phyloP scores from a whole-genome alignment of 2,797 vertebrate genomes.

The Tarsius wallacei region DNA sequence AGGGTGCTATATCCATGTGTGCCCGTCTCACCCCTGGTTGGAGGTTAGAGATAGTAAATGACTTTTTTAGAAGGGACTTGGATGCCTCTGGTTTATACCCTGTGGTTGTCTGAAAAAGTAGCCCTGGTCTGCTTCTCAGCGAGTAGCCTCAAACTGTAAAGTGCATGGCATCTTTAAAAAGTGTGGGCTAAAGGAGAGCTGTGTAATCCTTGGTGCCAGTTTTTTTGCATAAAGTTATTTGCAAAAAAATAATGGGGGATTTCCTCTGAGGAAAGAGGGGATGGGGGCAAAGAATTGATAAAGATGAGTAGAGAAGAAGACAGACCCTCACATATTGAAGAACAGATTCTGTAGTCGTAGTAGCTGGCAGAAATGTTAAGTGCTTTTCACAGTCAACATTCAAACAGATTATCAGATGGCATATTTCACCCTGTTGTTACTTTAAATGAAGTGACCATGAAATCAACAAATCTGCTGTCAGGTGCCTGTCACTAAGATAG shows the following conservation, averaged over 20 bases:
- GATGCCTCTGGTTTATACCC: neutral
- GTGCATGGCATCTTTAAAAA: neutral
- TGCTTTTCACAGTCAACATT: constrained; percentile 94
- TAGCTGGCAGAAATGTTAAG: constrained; percentile 93
- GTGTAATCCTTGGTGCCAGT: constrained; percentile 31
- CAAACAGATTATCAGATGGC: constrained; percentile 94
- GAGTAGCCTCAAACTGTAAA: neutral
- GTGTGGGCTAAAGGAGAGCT: neutral
- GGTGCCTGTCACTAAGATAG: constrained; percentile 93
- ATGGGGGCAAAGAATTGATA: constrained; percentile 72
- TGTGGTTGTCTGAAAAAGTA: neutral
- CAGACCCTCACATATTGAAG: constrained; percentile 92
- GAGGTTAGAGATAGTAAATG: neutral
- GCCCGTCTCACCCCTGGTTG: neutral
- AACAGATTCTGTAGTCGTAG: constrained; percentile 92
- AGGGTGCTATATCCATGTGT: neutral
- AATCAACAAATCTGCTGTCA: constrained; percentile 95
- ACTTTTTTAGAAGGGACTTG: neutral
- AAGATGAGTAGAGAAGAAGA: constrained; percentile 88
- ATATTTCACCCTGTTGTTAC: constrained; percentile 94
- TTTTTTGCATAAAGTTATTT: constrained; percentile 66
- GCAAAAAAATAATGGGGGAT: constrained; percentile 56
- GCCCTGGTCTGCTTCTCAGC: neutral
- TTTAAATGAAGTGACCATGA: constrained; percentile 95
- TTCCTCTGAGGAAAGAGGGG: constrained; percentile 66